These are phyloP conservation scores for Eucera pruinosa DNA, from an alignment of 2,888 invertebrate species.

Conservation along the genomic window DNA sequence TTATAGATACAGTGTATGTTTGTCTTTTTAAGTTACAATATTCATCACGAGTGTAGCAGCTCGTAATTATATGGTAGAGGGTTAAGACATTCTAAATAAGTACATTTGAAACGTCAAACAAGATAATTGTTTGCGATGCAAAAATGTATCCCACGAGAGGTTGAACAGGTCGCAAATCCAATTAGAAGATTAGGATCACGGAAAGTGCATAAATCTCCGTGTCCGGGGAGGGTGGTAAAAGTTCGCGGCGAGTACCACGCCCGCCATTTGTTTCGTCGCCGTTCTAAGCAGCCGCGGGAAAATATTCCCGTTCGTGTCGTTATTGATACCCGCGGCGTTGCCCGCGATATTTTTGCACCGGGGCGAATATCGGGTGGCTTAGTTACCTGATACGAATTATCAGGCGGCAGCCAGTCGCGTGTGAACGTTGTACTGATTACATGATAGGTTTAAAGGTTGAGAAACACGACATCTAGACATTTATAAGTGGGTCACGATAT, in stretches of 20 bases:
- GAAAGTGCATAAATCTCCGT: background rate
- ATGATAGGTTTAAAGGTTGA: slow-evolving; percentile 62
- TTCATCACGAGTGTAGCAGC: too few species aligned
- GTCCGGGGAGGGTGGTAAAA: background rate
- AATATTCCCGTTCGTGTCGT: slow-evolving; percentile 40
- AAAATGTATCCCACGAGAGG: too few species aligned
- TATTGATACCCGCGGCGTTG: slow-evolving; percentile 50
- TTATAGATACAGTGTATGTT: too few species aligned
- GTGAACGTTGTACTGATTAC: slow-evolving; percentile 62
- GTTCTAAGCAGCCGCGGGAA: slow-evolving; percentile 18
- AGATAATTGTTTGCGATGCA: too few species aligned
- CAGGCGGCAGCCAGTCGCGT: slow-evolving; percentile 53
- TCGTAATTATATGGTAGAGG: too few species aligned
- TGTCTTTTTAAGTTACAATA: too few species aligned
- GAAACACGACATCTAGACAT: slow-evolving; percentile 66
- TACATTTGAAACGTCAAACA: too few species aligned
- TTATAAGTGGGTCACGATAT: slow-evolving; percentile 70
- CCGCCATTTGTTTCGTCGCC: slow-evolving; percentile 41
- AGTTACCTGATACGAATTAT: slow-evolving; percentile 63
- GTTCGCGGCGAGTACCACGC: background rate
- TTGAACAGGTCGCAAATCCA: too few species aligned
- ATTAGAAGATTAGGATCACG: background rate
- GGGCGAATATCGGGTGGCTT: slow-evolving; percentile 56
- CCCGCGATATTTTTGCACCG: slow-evolving; percentile 49
- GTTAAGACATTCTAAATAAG: too few species aligned